Percentiles rank a stretch among this genome's conserved stretches.
phyloP scores from a whole-genome alignment of 1,140 invertebrate genomes.

The Liolophura sinensis region DNA sequence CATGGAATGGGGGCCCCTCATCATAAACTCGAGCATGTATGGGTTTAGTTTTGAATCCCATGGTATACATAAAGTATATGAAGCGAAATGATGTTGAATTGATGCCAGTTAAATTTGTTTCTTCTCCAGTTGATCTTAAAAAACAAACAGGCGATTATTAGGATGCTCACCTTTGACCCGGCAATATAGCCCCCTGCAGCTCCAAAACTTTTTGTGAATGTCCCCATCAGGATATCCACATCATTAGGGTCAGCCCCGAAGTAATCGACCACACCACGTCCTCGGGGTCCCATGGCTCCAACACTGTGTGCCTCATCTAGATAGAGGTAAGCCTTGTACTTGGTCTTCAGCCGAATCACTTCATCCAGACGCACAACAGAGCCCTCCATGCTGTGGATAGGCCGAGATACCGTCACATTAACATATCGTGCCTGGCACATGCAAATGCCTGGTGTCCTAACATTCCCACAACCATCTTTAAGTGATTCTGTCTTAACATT shows the following conservation, averaged over 20 bases:
- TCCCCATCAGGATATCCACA: constrained; percentile 95
- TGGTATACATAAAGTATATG: too few species aligned
- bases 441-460: too few species aligned
- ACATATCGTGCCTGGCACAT: too few species aligned
- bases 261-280: constrained; percentile 86
- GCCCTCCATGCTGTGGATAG: constrained; percentile 86
- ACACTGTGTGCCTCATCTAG: constrained; percentile 94
- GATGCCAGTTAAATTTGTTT: not conserved
- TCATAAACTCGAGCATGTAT: too few species aligned
- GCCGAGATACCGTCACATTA: too few species aligned
- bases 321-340: constrained; percentile 87
- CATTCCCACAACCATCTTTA: too few species aligned
- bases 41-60: too few species aligned
- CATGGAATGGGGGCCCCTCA: too few species aligned
- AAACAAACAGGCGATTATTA: not conserved
- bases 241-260: constrained; percentile 78
- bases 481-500: too few species aligned
- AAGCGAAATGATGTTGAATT: too few species aligned
- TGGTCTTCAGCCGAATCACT: constrained; percentile 86
- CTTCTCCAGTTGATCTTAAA: not conserved
- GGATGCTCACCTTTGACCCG: constrained; percentile 64
- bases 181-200: constrained; percentile 95
- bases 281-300: constrained; percentile 83
- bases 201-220: constrained; percentile 91
- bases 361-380: constrained; percentile 86